Base-by-base conservation (phyloP, 37 sponge, comb jelly and placozoan genomes). In the Mnemiopsis leidyi region DNA sequence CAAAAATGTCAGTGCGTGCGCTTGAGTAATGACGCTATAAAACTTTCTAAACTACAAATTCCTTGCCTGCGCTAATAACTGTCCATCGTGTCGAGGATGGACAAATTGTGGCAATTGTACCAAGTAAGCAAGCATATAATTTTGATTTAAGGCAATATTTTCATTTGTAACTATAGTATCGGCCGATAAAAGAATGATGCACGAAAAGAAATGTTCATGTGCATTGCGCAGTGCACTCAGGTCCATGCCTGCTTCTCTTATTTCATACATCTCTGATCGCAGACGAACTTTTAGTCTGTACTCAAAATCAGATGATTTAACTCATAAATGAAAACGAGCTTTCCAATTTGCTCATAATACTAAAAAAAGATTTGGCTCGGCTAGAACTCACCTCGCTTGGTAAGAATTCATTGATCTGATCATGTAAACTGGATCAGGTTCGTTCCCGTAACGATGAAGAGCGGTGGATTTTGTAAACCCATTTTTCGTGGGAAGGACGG, bases 401-500 rank as follows among this genome's bases (percentile, higher is more conserved):
- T 85, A 85, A 1, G 90, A 61, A 29, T 85, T 85, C 90, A 85
- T 85, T 23, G 90, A 40, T 38, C 90, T 85, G 25, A 85, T 38
- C 24, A 85, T 35, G 40, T 85, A 7, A 1, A 39, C 7, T 39
- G 61, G 61, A 32, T 85, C 90, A 39, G 90, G 32, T 16, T 85
- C 90, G 24, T 25, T 32, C 0, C 90, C 90, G 90, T 85, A 85
- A 39, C 39, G 90, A 37, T 85, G 90, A 25, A 40, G 40, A 5
- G 90, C 90, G 21, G 90, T 85, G 0, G 90, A 85, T 21, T 85
- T 85, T 39, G 90, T 85, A 29, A 85, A 85, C 24, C 90, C 90
- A 33, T 85, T 85, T 20, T 77, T 77, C 29, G 61, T 85, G 1
- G 29, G 2, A n/a, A 85, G 3, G 29, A 85, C 90, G 13, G 90